Conservation (phyloP, 2,888 invertebrate genomes). For the Megaustenia siamemsis region DNA sequence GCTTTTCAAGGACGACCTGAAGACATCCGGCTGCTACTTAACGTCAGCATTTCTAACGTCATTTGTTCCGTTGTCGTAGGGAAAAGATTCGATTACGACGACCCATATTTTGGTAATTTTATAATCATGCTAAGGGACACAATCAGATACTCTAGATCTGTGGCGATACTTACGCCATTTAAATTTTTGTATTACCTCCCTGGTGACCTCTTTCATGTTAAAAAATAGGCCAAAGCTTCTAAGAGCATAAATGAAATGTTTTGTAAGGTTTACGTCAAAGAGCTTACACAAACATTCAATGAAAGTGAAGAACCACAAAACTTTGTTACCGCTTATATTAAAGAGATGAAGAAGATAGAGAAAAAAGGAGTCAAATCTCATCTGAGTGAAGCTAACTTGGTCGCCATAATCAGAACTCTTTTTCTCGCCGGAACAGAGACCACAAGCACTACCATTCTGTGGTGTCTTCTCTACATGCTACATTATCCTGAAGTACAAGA, state of each 20-base stretch:
- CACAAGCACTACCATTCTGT: slow-evolving; percentile 87
- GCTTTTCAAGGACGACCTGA: background rate
- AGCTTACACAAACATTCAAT: background rate
- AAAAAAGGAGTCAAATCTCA: background rate
- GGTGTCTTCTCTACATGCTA: slow-evolving; percentile 51
- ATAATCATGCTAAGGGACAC: too few species aligned
- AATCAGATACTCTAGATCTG: background rate
- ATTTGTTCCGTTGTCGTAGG: slow-evolving; percentile 5
- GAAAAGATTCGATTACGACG: slow-evolving; percentile 1
- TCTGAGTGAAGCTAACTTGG: background rate
- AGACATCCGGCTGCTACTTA: background rate
- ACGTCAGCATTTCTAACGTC: background rate
- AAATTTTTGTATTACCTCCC: background rate
- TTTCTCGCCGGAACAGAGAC: slow-evolving; percentile 82
- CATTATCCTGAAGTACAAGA: slow-evolving; percentile 10
- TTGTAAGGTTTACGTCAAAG: background rate
- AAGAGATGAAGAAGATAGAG: background rate
- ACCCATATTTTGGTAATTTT: background rate
- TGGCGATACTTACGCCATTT: too few species aligned
- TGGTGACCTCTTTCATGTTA: background rate
- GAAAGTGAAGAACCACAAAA: slow-evolving; percentile 5
- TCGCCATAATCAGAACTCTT: slow-evolving; percentile 3
- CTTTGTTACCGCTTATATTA: slow-evolving; percentile 25
- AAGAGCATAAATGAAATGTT: background rate
- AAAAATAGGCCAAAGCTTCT: background rate